Evolutionary conservation across 2,113 vertebrate species (phyloP).

Genomic region (Oreochromis aureus): DNA sequence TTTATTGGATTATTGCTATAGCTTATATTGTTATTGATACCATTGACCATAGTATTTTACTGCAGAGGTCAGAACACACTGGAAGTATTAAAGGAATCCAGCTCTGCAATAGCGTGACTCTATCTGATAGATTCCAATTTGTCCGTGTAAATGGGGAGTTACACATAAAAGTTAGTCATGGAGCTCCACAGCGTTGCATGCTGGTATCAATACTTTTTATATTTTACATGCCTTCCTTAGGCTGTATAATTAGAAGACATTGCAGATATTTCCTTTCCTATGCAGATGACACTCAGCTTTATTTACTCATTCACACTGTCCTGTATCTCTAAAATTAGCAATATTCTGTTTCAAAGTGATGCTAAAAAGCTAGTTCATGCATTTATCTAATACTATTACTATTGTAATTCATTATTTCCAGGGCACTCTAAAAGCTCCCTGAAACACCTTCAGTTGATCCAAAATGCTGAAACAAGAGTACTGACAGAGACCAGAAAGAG

Average conservation of each 20-base stretch:
- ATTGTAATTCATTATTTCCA: not conserved
- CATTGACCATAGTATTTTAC: not conserved
- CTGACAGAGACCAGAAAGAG: not conserved
- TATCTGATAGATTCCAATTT: not conserved
- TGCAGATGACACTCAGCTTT: not conserved
- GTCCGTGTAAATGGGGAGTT: not conserved
- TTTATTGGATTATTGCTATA: not conserved
- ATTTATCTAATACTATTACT: not conserved
- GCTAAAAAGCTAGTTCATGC: not conserved
- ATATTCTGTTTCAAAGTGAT: not conserved
- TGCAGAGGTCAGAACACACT: not conserved
- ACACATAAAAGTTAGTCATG: not conserved
- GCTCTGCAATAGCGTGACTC: not conserved
- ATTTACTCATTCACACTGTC: not conserved
- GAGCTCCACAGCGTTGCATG: not conserved
- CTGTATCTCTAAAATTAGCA: not conserved
- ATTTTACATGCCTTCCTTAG: not conserved
- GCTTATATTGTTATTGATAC: not conserved
- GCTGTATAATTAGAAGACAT: not conserved
- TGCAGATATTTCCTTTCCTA: not conserved
- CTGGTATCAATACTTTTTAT: not conserved
- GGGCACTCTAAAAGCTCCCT: not conserved
- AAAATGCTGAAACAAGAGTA: not conserved
- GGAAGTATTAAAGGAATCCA: not conserved
- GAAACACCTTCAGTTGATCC: not conserved